These are phyloP conservation scores for Drosophila lacicola DNA, from an alignment of 2,888 invertebrate genomes.

Conservation along the genomic window DNA sequence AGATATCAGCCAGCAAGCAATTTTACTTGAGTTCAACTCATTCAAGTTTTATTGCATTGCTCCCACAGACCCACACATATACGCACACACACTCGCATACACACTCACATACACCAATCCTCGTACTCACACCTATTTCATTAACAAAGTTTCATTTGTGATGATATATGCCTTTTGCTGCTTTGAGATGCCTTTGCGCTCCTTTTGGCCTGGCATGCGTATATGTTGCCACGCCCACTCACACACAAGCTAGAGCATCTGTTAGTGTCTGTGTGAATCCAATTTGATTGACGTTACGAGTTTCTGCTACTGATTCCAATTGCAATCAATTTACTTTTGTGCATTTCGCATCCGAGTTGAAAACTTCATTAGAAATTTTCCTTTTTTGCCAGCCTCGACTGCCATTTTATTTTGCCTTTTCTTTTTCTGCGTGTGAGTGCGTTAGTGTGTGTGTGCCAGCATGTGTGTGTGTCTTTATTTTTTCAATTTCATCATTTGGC, in stretches of 20 bases:
- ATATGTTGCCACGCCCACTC: conserved; percentile 26
- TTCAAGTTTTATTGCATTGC: conserved; percentile 77
- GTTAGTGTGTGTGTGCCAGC: conserved; percentile 9
- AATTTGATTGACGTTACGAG: conserved; percentile 81
- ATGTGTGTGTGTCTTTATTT: conserved; percentile 24
- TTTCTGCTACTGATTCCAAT: conserved; percentile 80
- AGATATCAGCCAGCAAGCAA: conserved; percentile 49
- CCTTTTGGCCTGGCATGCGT: conserved; percentile 39
- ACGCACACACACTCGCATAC: conserved; percentile 1
- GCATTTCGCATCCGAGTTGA: conserved; percentile 76
- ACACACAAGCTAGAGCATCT: conserved; percentile 26
- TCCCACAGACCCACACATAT: conserved; percentile 10
- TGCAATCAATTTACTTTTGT: conserved; percentile 80
- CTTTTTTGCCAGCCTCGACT: conserved; percentile 46
- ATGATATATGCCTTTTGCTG: conserved; percentile 72
- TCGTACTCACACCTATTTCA: conserved; percentile 68
- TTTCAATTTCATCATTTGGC: conserved; percentile 60
- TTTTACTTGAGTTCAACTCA: conserved; percentile 60
- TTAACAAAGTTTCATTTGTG: conserved; percentile 79
- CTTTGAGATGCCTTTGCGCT: conserved; percentile 51
- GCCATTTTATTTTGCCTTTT: conserved; percentile 56
- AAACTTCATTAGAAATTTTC: conserved; percentile 79
- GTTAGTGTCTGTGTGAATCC: conserved; percentile 68
- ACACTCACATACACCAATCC: not conserved
- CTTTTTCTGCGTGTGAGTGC: conserved; percentile 12